phyloP scores from a whole-genome alignment of 2,113 vertebrate genomes.

The Psophia crepitans region DNA sequence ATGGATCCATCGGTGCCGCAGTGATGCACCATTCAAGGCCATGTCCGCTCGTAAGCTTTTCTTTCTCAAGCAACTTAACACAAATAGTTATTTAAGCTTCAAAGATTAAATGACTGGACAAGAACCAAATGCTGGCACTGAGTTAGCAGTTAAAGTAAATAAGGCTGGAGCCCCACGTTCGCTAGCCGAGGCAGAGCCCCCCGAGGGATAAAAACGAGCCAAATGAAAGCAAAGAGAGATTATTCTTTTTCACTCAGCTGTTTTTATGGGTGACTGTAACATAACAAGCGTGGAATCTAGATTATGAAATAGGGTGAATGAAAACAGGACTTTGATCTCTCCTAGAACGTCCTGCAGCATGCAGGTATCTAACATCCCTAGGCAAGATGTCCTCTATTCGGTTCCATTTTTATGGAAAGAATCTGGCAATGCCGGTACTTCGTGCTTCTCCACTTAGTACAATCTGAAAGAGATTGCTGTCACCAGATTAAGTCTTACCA shows the following conservation, averaged over 20 bases:
- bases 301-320: slow-evolving; percentile 4
- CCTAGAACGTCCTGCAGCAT: background rate
- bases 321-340: background rate
- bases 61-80: slow-evolving; percentile 33
- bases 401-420: background rate
- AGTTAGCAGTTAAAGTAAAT: background rate
- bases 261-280: background rate
- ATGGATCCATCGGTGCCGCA: background rate
- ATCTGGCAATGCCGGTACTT: background rate
- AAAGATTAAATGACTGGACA: slow-evolving; percentile 31
- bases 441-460: background rate
- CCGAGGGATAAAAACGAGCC: background rate
- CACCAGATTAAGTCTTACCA: background rate
- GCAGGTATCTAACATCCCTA: background rate
- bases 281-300: background rate
- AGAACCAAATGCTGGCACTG: slow-evolving; percentile 29
- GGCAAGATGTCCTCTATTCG: background rate
- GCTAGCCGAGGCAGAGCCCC: background rate
- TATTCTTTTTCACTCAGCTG: background rate
- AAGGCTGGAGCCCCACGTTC: background rate
- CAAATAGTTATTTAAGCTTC: slow-evolving; percentile 43
- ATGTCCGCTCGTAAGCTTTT: background rate
- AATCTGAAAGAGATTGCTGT: background rate
- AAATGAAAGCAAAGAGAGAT: background rate
- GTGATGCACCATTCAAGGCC: background rate